These are phyloP conservation scores for Ochropacha duplaris DNA, from an alignment of 2,888 invertebrate genomes.

Conservation along the genomic window DNA sequence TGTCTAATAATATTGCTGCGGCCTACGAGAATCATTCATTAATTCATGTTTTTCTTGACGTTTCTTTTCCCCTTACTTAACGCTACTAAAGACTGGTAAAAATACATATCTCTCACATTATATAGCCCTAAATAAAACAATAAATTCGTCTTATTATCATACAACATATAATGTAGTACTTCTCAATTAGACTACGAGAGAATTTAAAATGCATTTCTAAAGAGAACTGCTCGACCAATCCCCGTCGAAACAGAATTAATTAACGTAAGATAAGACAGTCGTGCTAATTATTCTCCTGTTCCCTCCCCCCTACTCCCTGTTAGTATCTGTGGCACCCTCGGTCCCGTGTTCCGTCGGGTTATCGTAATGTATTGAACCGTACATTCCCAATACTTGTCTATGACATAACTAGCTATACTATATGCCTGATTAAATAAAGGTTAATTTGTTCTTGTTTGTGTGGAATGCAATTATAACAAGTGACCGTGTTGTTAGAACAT, in stretches of 20 bases:
- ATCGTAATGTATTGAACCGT: conserved; percentile 29
- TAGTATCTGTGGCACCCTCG: conserved; percentile 25
- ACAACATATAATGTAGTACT: not conserved
- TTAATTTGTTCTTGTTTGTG: conserved; percentile 43
- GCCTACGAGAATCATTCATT: not conserved
- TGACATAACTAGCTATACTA: conserved; percentile 27
- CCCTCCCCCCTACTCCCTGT: conserved; percentile 17
- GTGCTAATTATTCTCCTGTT: conserved; percentile 63
- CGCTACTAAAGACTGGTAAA: no score
- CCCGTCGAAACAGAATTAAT: conserved; percentile 54
- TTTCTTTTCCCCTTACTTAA: no score
- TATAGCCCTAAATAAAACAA: no score
- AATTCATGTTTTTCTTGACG: not conserved
- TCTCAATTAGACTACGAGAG: not conserved
- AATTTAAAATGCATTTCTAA: not conserved
- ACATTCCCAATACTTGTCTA: conserved; percentile 18
- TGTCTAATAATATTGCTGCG: not conserved
- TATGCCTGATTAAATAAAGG: conserved; percentile 46
- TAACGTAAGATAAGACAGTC: conserved; percentile 59
- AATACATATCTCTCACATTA: no score
- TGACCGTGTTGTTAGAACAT: conserved; percentile 19
- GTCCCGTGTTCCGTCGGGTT: conserved; percentile 27
- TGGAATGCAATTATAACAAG: conserved; percentile 22
- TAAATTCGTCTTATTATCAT: no score
- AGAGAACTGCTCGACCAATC: not conserved